Evolutionary conservation across 2,113 vertebrate genomes (phyloP), one percentile per base, ranked within the genome.

Genomic region (Phodopus roborovskii): DNA sequence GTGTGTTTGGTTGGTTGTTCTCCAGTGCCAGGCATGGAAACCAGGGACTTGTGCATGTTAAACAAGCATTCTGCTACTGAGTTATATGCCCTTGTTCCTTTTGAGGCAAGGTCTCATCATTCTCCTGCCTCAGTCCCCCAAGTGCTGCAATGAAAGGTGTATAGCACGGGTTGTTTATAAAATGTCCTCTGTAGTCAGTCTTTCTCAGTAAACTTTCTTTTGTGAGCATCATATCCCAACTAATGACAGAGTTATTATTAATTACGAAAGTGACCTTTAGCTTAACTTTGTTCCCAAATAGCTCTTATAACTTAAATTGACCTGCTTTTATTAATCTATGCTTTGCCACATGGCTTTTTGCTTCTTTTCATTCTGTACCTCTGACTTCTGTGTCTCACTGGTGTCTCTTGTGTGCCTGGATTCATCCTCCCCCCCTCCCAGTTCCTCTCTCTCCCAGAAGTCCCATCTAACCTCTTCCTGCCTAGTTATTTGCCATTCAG

Each of bases 201-300:
- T 73, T 73, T 73, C 19, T 73, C 0, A 7, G 10, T 20, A 0
- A n/a, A n/a, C 19, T 73, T 71, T 73, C 19, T 73, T 73, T 73
- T 39, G n/a, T 8, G n/a, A 22, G 7, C n/a, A 39, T 73, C 8
- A 33, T 3, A 45, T 16, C 1, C 17, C 1, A 5, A 5, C n/a
- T 73, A 39, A 39, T 73, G 70, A 39, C n/a, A 73, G 19, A 73
- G n/a, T 73, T 73, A 73, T 73, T 39, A 73, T 39, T 70, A 39
- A 22, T 22, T 73, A 39, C 39, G n/a, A 73, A 73, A 73, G 62
- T 39, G 19, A 8, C 36, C 17, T 73, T 73, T 73, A 73, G 70
- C 19, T n/a, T 73, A 39, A 3, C 3, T 19, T 73, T 73, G 36
- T n/a, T 39, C 70, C 36, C 36, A 73, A 39, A 8, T 20, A 73